Base-by-base conservation (phyloP, 1,140 invertebrate species). In the Heliconius hewitsoni region DNA sequence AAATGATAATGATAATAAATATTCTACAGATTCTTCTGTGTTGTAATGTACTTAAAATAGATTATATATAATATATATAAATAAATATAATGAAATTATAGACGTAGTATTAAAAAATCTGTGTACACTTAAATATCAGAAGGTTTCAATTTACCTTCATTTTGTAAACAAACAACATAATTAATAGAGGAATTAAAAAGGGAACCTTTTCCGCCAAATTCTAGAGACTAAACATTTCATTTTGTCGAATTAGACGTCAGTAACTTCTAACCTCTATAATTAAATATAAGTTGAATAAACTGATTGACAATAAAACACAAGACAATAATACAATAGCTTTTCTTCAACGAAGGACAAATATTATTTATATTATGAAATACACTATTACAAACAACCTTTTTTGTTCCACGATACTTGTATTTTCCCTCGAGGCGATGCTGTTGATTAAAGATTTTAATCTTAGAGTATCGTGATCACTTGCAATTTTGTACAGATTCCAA, bases 381-480 rank as follows among this genome's bases (percentile, higher is more conserved):
- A 66, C 60, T 66, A 66, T 66, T 66, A 66, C 60, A 66, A 66
- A 66, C 23, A 27, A 66, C 60, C 60, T 66, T 66, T 66, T 30
- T 66, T n/a, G 19, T 66, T 66, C 23, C 60, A 30, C 60, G 57
- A 50, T 79, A 72, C 74, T 73, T 46, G 71, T 50, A 71, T 79
- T 73, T 73, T 75, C 39, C 73, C 78, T 50, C 27, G 60, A 60
- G 73, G 74, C 73, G 37, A 75, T n/a, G 34, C 46, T 57, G 71
- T 73, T 76, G 78, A 79, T 79, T 76, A 79, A 75, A 79, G 74
- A 72, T 79, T 79, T 79, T 79, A 79, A 76, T 79, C 73, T 75
- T 23, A 60, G 37, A 66, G 73, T 74, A 78, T 78, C 66, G 46
- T 79, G 37, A 78, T 78, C 34, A 79, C 73, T 71, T 50, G 60